A percentile compares a stretch with the other conserved stretches of the same genome.
Evolutionary conservation across 2,113 vertebrate genomes (phyloP).

Genomic region (Amblyornis subalaris): DNA sequence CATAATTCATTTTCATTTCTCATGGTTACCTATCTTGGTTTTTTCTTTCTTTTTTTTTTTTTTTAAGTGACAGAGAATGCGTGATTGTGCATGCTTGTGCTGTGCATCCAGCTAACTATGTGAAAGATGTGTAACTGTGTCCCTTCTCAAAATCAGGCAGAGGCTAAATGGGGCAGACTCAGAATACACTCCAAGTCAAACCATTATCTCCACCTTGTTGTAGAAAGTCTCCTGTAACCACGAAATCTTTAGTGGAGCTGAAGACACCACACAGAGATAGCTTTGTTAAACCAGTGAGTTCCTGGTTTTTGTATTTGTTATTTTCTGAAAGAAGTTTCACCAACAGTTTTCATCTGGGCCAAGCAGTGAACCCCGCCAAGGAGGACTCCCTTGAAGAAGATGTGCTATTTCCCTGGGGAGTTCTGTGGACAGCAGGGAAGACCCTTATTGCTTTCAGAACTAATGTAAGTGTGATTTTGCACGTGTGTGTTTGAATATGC

Average conservation of each 20-base stretch:
- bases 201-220: not conserved
- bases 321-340: not conserved
- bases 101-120: not conserved
- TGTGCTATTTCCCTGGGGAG: not conserved
- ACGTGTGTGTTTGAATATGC: not conserved
- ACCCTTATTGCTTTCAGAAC: not conserved
- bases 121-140: not conserved
- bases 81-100: not conserved
- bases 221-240: not conserved
- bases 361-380: not conserved
- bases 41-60: not conserved
- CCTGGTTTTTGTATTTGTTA: not conserved
- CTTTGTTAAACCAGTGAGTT: not conserved
- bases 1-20: not conserved
- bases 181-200: not conserved
- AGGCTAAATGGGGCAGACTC: not conserved
- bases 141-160: not conserved
- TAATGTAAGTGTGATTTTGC: not conserved
- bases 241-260: not conserved
- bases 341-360: not conserved
- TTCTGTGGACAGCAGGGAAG: not conserved
- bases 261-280: accelerated
- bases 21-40: not conserved
- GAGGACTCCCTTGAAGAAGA: not conserved
- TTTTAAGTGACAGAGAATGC: not conserved